These are phyloP conservation scores for Hypsibius dujardini DNA, from an alignment of 1,140 invertebrate genomes.

Conservation along the genomic window DNA sequence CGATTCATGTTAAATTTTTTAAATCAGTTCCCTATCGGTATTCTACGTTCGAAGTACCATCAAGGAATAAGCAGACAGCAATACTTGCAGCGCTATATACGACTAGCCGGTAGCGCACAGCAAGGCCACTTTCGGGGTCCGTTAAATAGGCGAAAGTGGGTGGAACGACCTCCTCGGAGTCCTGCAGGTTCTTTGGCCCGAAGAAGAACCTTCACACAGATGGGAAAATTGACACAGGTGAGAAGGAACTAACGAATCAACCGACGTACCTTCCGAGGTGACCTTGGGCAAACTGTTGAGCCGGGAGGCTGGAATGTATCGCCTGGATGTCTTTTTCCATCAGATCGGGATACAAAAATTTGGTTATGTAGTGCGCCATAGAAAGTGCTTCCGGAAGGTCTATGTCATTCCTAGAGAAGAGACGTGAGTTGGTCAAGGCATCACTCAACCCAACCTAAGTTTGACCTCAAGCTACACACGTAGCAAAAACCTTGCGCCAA, in stretches of 20 bases:
- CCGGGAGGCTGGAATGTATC: not conserved
- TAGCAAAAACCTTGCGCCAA: too few relatives aligned
- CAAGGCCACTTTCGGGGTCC: not conserved
- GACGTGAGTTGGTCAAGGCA: not conserved
- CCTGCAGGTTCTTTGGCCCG: too few relatives aligned
- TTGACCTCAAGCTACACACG: too few relatives aligned
- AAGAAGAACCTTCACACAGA: too few relatives aligned
- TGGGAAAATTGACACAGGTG: too few relatives aligned
- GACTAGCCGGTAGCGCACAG: not conserved
- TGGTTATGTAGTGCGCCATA: not conserved
- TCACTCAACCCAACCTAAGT: too few relatives aligned
- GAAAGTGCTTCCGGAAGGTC: not conserved
- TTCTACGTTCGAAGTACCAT: not conserved
- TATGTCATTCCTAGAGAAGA: slow-evolving; percentile 5
- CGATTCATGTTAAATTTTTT: too few relatives aligned
- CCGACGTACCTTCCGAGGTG: not conserved
- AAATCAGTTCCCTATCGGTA: too few relatives aligned
- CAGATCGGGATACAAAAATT: not conserved
- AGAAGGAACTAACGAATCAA: too few relatives aligned
- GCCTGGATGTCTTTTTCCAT: not conserved
- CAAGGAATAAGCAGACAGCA: not conserved
- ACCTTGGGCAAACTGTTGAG: not conserved
- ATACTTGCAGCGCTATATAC: not conserved
- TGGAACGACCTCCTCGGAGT: too few relatives aligned
- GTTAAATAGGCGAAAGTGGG: too few relatives aligned